phyloP scores from a whole-genome alignment of 2,888 invertebrate genomes.

The Orchesellides sinensis region DNA sequence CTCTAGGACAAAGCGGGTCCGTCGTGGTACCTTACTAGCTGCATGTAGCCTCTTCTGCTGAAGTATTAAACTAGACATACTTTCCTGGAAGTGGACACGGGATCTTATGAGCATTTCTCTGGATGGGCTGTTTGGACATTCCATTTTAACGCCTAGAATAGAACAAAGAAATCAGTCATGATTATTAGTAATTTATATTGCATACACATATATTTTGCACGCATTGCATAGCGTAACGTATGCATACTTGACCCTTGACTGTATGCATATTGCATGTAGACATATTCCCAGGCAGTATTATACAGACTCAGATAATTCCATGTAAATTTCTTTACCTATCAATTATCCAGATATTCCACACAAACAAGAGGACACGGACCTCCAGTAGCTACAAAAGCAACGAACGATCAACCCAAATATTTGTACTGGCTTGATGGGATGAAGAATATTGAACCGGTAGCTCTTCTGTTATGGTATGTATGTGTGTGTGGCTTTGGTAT shows the following conservation, averaged over 20 bases:
- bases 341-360: no score
- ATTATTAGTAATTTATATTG: background rate
- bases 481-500: background rate
- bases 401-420: background rate
- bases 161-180: background rate
- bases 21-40: conserved; percentile 34
- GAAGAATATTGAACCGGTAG: background rate
- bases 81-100: conserved; percentile 15
- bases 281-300: no score
- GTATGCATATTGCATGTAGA: no score
- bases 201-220: background rate
- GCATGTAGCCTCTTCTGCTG: conserved; percentile 57
- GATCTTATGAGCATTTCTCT: conserved; percentile 20
- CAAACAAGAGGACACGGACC: background rate
- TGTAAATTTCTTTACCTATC: no score
- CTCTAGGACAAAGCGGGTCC: conserved; percentile 36
- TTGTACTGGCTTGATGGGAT: background rate
- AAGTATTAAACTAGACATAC: conserved; percentile 12
- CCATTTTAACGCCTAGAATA: conserved; percentile 42
- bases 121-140: conserved; percentile 29
- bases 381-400: background rate
- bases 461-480: background rate
- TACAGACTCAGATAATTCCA: no score
- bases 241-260: no score
- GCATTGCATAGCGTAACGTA: no score